Evolutionary conservation across 2,797 vertebrate species (phyloP).

Genomic region (Aplochiton taeniatus): DNA sequence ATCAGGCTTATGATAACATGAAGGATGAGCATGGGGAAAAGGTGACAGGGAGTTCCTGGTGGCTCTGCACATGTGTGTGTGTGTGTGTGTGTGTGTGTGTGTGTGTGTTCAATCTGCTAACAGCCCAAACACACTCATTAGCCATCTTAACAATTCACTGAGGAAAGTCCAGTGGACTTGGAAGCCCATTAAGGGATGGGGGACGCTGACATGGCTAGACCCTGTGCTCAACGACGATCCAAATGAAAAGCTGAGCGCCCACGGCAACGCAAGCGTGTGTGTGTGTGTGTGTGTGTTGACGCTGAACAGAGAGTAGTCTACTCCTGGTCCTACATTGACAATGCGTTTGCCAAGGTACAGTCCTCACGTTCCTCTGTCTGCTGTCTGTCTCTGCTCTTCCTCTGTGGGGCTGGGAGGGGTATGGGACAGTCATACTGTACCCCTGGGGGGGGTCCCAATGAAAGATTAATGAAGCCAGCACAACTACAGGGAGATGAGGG

Average conservation of each 20-base stretch:
- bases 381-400: too few relatives aligned
- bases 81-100: constrained; percentile 2
- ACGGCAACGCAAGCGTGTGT: constrained; percentile 41
- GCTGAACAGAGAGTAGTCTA: not conserved
- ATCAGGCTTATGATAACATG: constrained; percentile 78
- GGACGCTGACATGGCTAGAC: constrained; percentile 7
- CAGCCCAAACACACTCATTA: constrained; percentile 71
- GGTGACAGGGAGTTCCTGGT: constrained; percentile 48
- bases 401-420: too few relatives aligned
- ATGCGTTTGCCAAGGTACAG: too few relatives aligned
- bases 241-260: constrained; percentile 57
- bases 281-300: not conserved
- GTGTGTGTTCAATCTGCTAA: constrained; percentile 31
- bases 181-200: constrained; percentile 63
- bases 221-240: constrained; percentile 57
- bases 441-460: constrained; percentile 68
- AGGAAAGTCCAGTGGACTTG: constrained; percentile 64
- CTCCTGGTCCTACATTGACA: not conserved
- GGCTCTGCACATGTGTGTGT: constrained; percentile 31
- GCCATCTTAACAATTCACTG: constrained; percentile 56
- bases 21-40: constrained; percentile 62
- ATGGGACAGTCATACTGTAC: not conserved
- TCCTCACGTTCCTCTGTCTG: not conserved
- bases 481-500: constrained; percentile 76
- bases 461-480: constrained; percentile 84